These are phyloP conservation scores for Xenopus petersii DNA, from an alignment of 2,797 vertebrate species.

Conservation along the genomic window DNA sequence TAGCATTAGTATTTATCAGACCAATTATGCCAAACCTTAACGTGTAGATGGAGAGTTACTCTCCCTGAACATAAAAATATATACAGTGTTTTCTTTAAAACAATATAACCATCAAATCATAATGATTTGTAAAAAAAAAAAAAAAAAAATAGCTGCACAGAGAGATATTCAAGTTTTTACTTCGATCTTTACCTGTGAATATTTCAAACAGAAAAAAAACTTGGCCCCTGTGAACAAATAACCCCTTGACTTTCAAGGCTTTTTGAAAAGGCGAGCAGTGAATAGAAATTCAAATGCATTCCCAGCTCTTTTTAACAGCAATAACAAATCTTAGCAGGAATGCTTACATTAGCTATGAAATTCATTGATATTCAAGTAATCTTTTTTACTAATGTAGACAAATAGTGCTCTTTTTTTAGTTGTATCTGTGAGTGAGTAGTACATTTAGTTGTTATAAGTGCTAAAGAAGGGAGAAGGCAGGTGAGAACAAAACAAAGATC, in stretches of 20 bases:
- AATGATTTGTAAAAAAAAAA: no score
- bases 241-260: no score
- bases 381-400: no score
- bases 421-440: no score
- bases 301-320: no score
- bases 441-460: no score
- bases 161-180: conserved; percentile 25
- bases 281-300: no score
- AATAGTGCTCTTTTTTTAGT: not conserved
- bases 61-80: conserved; percentile 27
- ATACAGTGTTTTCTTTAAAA: conserved; percentile 13
- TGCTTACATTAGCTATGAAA: no score
- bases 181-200: not conserved
- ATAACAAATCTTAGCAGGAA: no score
- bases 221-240: conserved; percentile 13
- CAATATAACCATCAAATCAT: not conserved
- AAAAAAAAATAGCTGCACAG: conserved; percentile 23
- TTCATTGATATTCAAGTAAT: no score
- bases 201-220: not conserved
- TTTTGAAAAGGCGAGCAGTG: no score
- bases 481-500: not conserved
- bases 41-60: not conserved
- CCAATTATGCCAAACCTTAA: not conserved
- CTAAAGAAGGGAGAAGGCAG: no score
- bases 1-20: not conserved